Conservation (phyloP, 2,113 vertebrate species). For the Vanacampus margaritifer region DNA sequence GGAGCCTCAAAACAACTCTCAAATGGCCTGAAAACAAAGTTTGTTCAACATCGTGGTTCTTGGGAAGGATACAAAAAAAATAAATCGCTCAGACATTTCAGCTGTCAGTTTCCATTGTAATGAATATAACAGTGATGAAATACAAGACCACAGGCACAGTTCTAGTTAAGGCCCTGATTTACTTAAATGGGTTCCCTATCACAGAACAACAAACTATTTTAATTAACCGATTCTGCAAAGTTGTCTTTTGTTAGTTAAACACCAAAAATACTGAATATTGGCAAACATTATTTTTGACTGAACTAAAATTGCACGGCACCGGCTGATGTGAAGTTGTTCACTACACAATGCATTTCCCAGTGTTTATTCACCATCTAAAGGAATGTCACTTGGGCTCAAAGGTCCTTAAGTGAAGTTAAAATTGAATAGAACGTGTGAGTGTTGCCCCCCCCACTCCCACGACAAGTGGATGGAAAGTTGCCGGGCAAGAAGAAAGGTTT, state of each 20-base stretch:
- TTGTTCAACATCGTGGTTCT: too few species aligned
- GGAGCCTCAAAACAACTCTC: too few species aligned
- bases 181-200: not conserved
- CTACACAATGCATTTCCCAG: not conserved
- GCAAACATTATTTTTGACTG: not conserved
- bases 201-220: not conserved
- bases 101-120: too few species aligned
- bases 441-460: not conserved
- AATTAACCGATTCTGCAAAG: not conserved
- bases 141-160: too few species aligned
- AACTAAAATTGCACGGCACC: not conserved
- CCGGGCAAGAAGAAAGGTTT: constrained; percentile 16
- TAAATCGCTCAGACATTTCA: too few species aligned
- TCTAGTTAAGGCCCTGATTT: too few species aligned
- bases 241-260: not conserved
- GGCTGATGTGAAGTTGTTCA: not conserved
- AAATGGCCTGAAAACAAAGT: too few species aligned
- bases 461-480: not conserved
- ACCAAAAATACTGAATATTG: not conserved
- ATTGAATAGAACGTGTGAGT: not conserved
- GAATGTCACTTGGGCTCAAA: not conserved
- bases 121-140: too few species aligned
- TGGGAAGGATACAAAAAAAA: too few species aligned
- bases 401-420: not conserved
- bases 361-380: not conserved